Evolutionary conservation across 2,888 invertebrate species (phyloP).

Genomic region (Nomada lathburiana): DNA sequence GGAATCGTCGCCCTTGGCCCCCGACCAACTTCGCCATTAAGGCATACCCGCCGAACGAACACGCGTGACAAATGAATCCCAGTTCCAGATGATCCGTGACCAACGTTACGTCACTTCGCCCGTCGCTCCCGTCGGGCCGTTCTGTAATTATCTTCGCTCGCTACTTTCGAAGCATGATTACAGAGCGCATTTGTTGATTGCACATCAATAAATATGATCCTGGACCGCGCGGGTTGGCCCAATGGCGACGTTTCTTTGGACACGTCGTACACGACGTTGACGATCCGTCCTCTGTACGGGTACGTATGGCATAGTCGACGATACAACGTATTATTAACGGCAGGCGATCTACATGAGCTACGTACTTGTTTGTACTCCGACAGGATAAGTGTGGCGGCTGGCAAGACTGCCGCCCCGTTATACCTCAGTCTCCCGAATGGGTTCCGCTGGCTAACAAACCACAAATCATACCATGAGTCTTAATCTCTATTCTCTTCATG

Average conservation of each 20-base stretch:
- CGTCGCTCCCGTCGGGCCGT: no score
- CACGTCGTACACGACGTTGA: constrained; percentile 72
- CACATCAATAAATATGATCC: not conserved
- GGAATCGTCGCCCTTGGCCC: constrained; percentile 62
- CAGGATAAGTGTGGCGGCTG: constrained; percentile 85
- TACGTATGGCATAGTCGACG: constrained; percentile 76
- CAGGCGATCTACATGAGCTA: constrained; percentile 85
- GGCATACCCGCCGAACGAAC: no score
- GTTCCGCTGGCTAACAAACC: constrained; percentile 90
- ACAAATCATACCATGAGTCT: constrained; percentile 83
- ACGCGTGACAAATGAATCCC: no score
- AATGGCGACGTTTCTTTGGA: constrained; percentile 58
- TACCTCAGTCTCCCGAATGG: constrained; percentile 91
- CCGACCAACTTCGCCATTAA: not conserved
- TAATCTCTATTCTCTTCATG: constrained; percentile 62
- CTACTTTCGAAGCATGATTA: not conserved
- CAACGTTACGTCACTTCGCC: no score
- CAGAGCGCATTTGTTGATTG: no score
- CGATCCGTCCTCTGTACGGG: constrained; percentile 70
- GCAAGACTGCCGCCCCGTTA: constrained; percentile 87
- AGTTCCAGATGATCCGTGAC: no score
- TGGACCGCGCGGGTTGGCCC: not conserved
- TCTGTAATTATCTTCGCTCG: no score
- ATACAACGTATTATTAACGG: constrained; percentile 80
- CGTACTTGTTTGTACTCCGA: constrained; percentile 88